Conservation (phyloP, 2,113 vertebrate genomes). For the Alces alces region DNA sequence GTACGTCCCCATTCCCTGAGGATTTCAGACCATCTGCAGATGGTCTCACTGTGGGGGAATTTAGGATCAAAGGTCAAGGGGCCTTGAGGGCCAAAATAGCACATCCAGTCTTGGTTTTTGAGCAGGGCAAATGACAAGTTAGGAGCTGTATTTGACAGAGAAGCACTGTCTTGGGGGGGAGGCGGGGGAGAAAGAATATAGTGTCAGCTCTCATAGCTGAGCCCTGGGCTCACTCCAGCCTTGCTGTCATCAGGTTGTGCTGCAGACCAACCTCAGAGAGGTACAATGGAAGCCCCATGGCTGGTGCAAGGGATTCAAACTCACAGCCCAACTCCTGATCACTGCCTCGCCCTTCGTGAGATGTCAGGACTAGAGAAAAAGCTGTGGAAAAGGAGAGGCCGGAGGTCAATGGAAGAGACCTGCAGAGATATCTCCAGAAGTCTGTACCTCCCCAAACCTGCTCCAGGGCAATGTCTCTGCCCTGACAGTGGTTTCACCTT, state of each 20-base stretch:
- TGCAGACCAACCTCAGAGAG: neutral
- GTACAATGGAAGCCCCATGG: neutral
- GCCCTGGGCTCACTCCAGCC: neutral
- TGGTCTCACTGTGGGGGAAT: neutral
- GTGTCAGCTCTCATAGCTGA: neutral
- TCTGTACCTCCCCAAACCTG: neutral
- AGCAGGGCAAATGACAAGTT: neutral
- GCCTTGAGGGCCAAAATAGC: neutral
- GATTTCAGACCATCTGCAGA: neutral
- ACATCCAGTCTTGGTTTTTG: neutral
- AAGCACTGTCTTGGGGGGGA: neutral
- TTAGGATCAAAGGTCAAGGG: neutral
- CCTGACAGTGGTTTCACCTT: neutral
- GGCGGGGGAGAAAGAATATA: neutral
- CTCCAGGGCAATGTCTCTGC: neutral
- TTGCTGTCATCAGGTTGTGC: neutral
- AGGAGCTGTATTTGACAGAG: neutral
- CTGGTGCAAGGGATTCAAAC: neutral
- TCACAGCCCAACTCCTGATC: neutral
- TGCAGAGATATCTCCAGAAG: neutral
- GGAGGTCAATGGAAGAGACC: neutral
- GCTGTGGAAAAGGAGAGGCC: neutral
- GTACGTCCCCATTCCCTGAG: neutral
- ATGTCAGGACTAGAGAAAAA: neutral
- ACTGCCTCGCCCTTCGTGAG: neutral